Percentiles rank a stretch among this genome's conserved stretches.
These are phyloP conservation scores for Coremacera marginata DNA, from an alignment of 2,888 invertebrate species.

Conservation along the genomic window DNA sequence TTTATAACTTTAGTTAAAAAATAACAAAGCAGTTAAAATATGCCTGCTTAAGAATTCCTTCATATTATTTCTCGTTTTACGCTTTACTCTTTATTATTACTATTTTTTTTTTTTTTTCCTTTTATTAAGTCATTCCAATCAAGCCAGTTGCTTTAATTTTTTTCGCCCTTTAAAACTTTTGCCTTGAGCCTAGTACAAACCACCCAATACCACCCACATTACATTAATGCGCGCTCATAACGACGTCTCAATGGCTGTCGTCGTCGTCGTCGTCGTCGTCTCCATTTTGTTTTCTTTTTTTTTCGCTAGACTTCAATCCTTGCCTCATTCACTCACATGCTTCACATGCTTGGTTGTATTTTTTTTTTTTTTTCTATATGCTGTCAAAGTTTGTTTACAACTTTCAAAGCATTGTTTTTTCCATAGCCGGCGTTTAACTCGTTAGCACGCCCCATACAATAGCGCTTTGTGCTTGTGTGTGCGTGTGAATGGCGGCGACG, in stretches of 20 bases:
- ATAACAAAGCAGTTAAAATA: background rate
- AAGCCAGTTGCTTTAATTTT: background rate
- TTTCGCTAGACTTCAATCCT: background rate
- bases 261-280: conserved; percentile 47
- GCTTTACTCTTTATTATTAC: too few relatives aligned
- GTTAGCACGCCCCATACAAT: conserved; percentile 44
- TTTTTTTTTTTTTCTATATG: conserved; percentile 23
- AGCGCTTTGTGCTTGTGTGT: background rate
- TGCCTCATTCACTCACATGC: background rate
- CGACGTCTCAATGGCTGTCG: conserved; percentile 58
- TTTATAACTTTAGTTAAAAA: too few relatives aligned
- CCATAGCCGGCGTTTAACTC: conserved; percentile 41
- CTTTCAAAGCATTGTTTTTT: conserved; percentile 30
- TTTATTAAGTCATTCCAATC: background rate
- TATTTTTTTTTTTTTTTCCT: background rate
- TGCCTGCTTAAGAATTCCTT: background rate
- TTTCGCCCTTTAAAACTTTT: background rate
- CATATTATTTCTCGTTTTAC: background rate
- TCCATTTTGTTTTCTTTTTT: conserved; percentile 41
- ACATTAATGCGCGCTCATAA: conserved; percentile 41
- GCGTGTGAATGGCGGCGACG: background rate
- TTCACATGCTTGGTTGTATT: background rate
- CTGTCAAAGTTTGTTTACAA: conserved; percentile 38
- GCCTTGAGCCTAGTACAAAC: background rate
- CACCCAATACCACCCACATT: background rate